phyloP scores from a whole-genome alignment of 1,140 invertebrate genomes.

The Diachasma alloeum region DNA sequence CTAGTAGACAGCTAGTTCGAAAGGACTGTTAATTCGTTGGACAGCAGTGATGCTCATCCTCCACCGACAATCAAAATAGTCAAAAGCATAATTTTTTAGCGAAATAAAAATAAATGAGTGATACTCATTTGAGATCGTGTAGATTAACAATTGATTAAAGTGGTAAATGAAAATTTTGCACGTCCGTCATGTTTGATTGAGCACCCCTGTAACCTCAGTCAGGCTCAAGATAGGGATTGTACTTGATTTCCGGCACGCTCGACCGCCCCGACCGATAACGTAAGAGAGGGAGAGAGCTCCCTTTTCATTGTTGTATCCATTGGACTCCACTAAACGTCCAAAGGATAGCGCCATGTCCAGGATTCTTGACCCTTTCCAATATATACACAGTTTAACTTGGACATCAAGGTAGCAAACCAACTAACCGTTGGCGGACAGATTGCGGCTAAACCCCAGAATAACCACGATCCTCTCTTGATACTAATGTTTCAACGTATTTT shows the following conservation, averaged over 20 bases:
- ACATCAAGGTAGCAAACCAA: constrained; percentile 17
- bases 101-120: too few species aligned
- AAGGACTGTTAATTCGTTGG: constrained; percentile 37
- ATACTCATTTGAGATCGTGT: too few species aligned
- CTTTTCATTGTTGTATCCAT: constrained; percentile 37
- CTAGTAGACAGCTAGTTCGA: constrained; percentile 34
- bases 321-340: constrained; percentile 49
- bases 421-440: constrained; percentile 52
- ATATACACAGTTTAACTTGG: background rate
- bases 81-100: too few species aligned
- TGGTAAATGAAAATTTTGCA: background rate
- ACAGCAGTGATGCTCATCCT: constrained; percentile 19
- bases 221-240: constrained; percentile 53
- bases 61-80: too few species aligned
- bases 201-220: constrained; percentile 31
- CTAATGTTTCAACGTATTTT: constrained; percentile 39
- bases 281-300: constrained; percentile 39
- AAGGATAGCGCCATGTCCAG: constrained; percentile 46
- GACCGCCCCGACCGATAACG: constrained; percentile 44
- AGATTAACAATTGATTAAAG: background rate
- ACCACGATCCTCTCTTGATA: constrained; percentile 36
- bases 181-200: constrained; percentile 7
- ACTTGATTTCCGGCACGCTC: constrained; percentile 52
- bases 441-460: constrained; percentile 54
- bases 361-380: constrained; percentile 48